Base-by-base conservation (phyloP, 2,797 vertebrate genomes). In the Lithobates pipiens region DNA sequence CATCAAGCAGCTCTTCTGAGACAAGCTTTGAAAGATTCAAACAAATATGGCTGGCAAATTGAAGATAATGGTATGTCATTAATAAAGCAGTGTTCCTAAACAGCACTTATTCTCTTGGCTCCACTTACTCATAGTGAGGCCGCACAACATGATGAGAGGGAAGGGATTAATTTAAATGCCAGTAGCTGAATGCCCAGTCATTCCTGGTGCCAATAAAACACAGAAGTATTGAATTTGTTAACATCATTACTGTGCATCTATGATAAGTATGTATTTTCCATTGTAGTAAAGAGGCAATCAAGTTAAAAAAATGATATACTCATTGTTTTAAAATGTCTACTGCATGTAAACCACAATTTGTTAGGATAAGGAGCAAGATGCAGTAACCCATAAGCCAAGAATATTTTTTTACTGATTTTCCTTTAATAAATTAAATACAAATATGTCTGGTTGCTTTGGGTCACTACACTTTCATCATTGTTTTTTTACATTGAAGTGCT, bases 1-100 rank as follows among this genome's bases (percentile, higher is more conserved):
- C 95, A 96, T 77, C 96, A 97, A 76, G 93, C 95, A 0, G 94
- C 95, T 42, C 88, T 95, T 76, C 88, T 96, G 32, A 94, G 95
- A 46, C 94, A 96, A 88, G 94, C 94, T 27, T 76, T 96, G 10
- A 88, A 90, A 73, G 96, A 96, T 88, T 93, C 94, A 5, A 89
- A 89, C n/a, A 94, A 90, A 71, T 97, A 94, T 34, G 95, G 96
- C 29, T 97, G 96, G 96, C 90, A 91, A 42, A 86, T 95, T 0
- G 88, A 91, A 2, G 93, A 95, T 18, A 85, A 88, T 34, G 95
- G 95, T 96, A 88, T 69, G 85, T 63, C 16, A 36, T 57, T 21
- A 50, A 13, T 25, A n/a, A 46, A 27, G 16, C 29, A 69, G 69
- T 44, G 16, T 71, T 75, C 70, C 8, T 23, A 71, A 61, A 68